These are phyloP conservation scores for Sceloporus undulatus DNA, from an alignment of 2,113 vertebrate genomes.

Conservation along the genomic window DNA sequence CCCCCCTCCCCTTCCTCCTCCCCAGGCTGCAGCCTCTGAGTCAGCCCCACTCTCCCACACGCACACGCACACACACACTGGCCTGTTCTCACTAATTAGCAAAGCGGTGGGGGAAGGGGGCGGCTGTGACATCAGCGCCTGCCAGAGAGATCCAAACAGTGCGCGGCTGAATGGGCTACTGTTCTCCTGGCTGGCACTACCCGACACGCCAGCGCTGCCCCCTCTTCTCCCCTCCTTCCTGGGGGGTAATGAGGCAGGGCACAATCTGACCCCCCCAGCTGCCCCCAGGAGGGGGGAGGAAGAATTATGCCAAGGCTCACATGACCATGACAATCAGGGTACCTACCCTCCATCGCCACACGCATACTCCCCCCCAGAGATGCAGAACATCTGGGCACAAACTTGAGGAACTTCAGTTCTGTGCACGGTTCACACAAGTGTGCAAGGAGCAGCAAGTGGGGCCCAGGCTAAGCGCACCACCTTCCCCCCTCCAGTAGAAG, in stretches of 20 bases:
- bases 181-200: conserved; percentile 32
- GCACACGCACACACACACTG: conserved; percentile 47
- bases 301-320: conserved; percentile 46
- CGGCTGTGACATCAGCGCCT: conserved; percentile 16
- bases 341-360: neutral
- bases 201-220: conserved; percentile 13
- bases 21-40: neutral
- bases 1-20: conserved; percentile 15
- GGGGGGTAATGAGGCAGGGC: conserved; percentile 15
- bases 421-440: too few relatives aligned
- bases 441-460: too few relatives aligned
- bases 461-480: too few relatives aligned
- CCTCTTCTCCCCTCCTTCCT: conserved; percentile 6
- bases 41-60: conserved; percentile 35
- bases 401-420: too few relatives aligned
- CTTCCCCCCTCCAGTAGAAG: too few relatives aligned
- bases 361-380: too few relatives aligned
- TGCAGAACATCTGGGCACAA: neutral
- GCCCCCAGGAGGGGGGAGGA: neutral
- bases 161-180: conserved; percentile 28
- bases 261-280: conserved; percentile 12
- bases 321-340: neutral
- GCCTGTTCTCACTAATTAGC: conserved; percentile 72
- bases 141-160: neutral
- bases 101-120: conserved; percentile 43